Percentiles rank a stretch among this genome's conserved stretches.
These are phyloP conservation scores for Cryptocephalus primarius DNA, from an alignment of 2,888 invertebrate genomes.

Conservation along the genomic window DNA sequence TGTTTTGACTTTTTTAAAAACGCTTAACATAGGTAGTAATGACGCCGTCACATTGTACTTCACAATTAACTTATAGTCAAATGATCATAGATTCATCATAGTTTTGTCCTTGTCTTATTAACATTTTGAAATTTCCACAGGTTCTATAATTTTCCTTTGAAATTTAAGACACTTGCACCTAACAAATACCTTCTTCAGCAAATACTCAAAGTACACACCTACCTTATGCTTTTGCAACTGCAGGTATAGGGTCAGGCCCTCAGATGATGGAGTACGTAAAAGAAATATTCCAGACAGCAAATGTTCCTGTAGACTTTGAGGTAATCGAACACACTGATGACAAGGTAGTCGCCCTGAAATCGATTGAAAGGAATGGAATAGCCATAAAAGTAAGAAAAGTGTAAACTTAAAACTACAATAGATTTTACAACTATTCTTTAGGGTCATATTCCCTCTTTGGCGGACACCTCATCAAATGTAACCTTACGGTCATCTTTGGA, in stretches of 20 bases:
- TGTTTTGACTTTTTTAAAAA: too few relatives aligned
- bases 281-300: conserved; percentile 22
- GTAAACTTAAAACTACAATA: not conserved
- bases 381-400: conserved; percentile 36
- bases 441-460: conserved; percentile 15
- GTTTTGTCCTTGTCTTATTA: not conserved
- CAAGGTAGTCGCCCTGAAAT: conserved; percentile 19
- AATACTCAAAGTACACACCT: too few relatives aligned
- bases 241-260: conserved; percentile 26
- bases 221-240: too few relatives aligned
- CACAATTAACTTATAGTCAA: too few relatives aligned
- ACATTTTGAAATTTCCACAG: not conserved
- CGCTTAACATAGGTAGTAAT: too few relatives aligned
- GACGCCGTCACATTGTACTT: too few relatives aligned
- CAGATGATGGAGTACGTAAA: conserved; percentile 26
- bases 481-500: conserved; percentile 42
- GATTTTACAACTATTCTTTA: conserved; percentile 5
- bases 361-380: conserved; percentile 28
- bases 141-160: not conserved
- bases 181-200: not conserved
- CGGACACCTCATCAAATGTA: conserved; percentile 37
- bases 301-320: conserved; percentile 32
- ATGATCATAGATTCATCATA: too few relatives aligned
- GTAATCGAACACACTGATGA: conserved; percentile 14
- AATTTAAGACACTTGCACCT: too few relatives aligned